Percentiles rank a stretch among this genome's conserved stretches.
phyloP scores from a whole-genome alignment of 2,113 vertebrate genomes.

The Thunnus maccoyii region DNA sequence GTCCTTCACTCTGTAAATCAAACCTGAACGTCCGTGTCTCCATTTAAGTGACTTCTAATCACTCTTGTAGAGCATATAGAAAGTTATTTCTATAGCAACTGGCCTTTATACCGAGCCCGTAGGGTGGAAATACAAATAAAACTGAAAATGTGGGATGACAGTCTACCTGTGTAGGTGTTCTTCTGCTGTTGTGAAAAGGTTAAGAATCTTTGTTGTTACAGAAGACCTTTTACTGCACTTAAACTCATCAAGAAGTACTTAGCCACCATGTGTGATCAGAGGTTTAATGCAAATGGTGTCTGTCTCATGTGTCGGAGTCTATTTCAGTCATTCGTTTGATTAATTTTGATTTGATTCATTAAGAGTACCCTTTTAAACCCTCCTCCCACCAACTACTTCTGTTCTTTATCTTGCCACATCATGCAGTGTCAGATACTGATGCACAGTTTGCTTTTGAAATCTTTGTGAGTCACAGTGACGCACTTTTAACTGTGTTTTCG shows the following conservation, averaged over 20 bases:
- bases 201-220: neutral
- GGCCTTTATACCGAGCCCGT: too few relatives aligned
- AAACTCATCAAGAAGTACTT: slow-evolving; percentile 27
- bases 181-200: slow-evolving; percentile 12
- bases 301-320: slow-evolving; percentile 1
- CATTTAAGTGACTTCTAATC: too few relatives aligned
- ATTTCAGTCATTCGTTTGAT: slow-evolving; percentile 5
- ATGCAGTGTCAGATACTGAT: neutral
- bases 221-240: slow-evolving; percentile 18
- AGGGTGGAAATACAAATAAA: too few relatives aligned
- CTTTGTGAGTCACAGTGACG: slow-evolving; percentile 28
- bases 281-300: neutral
- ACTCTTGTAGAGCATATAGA: too few relatives aligned
- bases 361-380: neutral
- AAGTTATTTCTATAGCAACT: too few relatives aligned
- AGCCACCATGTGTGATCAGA: slow-evolving; percentile 15
- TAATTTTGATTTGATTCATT: too few relatives aligned
- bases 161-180: neutral
- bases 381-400: slow-evolving; percentile 25
- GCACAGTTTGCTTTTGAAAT: slow-evolving; percentile 4
- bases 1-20: neutral
- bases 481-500: slow-evolving; percentile 5
- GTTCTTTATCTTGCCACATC: neutral
- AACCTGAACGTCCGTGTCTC: neutral
- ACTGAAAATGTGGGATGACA: too few relatives aligned